phyloP scores from a whole-genome alignment of 2,797 vertebrate genomes.

The Euphonia xanthogaster region DNA sequence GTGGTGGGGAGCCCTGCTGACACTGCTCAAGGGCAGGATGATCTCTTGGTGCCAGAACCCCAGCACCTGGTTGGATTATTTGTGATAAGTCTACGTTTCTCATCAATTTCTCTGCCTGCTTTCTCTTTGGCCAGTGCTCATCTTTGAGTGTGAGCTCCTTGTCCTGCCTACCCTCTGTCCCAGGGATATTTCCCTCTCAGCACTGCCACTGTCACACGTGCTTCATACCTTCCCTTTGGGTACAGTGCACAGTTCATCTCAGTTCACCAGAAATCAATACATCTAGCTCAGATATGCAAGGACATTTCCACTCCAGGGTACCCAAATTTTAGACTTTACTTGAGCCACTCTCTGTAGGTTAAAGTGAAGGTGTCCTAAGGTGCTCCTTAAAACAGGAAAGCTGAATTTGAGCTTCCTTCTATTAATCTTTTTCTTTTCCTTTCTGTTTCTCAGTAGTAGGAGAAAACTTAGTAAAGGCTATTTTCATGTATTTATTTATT shows the following conservation, averaged over 20 bases:
- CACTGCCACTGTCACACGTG: neutral
- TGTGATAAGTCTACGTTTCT: neutral
- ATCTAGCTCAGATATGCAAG: neutral
- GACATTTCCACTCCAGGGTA: neutral
- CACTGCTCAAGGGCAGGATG: neutral
- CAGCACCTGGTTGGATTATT: neutral
- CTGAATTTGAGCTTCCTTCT: neutral
- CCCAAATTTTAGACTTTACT: neutral
- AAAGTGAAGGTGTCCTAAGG: neutral
- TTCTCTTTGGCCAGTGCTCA: neutral
- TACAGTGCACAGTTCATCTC: neutral
- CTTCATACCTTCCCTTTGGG: neutral
- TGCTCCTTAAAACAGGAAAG: neutral
- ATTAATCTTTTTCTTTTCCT: neutral
- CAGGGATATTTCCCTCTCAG: neutral
- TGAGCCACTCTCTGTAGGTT: neutral
- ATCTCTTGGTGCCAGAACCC: neutral
- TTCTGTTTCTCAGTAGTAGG: neutral
- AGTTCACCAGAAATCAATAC: neutral
- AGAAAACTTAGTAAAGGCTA: neutral
- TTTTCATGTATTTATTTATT: neutral
- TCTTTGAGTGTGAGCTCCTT: fast-evolving
- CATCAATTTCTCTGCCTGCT: neutral
- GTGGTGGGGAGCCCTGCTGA: neutral
- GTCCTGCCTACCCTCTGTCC: fast-evolving